Evolutionary conservation across 1,140 invertebrate genomes (phyloP).

Genomic region (Portunus trituberculatus): DNA sequence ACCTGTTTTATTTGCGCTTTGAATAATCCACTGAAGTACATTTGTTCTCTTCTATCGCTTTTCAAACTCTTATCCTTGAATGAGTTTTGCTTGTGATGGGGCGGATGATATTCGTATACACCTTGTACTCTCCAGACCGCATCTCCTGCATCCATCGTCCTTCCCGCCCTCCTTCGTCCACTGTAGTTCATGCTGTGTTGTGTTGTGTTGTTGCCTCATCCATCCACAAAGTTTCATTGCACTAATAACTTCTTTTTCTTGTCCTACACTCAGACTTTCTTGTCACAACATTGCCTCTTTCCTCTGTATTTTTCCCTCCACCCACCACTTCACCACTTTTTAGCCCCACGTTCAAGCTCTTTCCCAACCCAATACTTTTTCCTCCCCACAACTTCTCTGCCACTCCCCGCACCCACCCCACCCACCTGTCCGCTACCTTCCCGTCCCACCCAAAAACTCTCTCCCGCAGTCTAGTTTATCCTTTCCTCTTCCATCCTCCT

Average conservation of each 20-base stretch:
- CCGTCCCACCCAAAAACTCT: neutral
- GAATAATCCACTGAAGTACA: too few species aligned
- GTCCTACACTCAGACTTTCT: neutral
- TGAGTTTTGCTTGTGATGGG: too few species aligned
- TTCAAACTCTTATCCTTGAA: too few species aligned
- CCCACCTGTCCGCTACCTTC: neutral
- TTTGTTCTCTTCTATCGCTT: too few species aligned
- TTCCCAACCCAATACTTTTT: neutral
- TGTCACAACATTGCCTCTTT: neutral
- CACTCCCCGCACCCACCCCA: neutral
- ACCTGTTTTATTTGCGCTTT: too few species aligned
- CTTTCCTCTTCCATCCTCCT: neutral
- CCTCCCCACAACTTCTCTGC: neutral
- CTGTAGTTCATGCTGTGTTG: neutral
- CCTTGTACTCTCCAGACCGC: neutral
- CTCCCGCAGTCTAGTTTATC: neutral
- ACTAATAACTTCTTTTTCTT: neutral
- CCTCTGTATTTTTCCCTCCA: neutral
- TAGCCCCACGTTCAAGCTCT: neutral
- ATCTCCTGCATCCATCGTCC: neutral
- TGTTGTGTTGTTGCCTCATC: neutral
- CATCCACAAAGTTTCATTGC: neutral
- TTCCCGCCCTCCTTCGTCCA: neutral
- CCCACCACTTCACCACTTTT: neutral
- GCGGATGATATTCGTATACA: neutral